Evolutionary conservation across 2,797 vertebrate genomes (phyloP).

Genomic region (Diceros bicornis): DNA sequence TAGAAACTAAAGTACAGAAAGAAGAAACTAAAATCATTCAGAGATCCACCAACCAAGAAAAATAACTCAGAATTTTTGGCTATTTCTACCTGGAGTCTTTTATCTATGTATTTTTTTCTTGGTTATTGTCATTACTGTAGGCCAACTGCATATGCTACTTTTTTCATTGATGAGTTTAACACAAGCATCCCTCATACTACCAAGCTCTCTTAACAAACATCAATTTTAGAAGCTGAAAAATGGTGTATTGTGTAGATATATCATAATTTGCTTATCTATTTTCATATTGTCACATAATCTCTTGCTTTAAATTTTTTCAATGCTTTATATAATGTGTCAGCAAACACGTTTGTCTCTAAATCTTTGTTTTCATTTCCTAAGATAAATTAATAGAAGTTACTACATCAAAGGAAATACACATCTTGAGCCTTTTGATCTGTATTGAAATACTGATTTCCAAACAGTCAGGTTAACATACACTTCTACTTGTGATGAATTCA

Average conservation of each 20-base stretch:
- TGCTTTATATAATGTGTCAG: not conserved
- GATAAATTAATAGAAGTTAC: constrained; percentile 6
- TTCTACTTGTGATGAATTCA: not conserved
- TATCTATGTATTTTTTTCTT: not conserved
- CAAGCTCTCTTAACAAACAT: constrained; percentile 37
- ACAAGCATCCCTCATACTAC: not conserved
- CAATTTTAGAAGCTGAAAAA: constrained; percentile 12
- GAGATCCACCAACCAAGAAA: not conserved
- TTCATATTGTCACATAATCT: not conserved
- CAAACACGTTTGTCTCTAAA: constrained; percentile 13
- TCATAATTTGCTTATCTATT: constrained; percentile 14
- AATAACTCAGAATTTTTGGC: not conserved
- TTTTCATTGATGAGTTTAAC: constrained; percentile 1
- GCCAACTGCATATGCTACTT: not conserved
- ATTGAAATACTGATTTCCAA: constrained; percentile 38
- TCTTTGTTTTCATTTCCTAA: not conserved
- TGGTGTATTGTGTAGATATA: not conserved
- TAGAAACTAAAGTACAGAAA: not conserved
- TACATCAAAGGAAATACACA: not conserved
- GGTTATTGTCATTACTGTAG: not conserved
- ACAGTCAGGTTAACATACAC: not conserved
- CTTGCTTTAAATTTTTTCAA: not conserved
- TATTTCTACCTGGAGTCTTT: not conserved
- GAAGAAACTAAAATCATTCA: constrained; percentile 35
- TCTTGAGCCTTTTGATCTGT: not conserved